These are phyloP conservation scores for Porites evermanni DNA, from an alignment of 92 coral and sea anemone genomes.

Conservation along the genomic window DNA sequence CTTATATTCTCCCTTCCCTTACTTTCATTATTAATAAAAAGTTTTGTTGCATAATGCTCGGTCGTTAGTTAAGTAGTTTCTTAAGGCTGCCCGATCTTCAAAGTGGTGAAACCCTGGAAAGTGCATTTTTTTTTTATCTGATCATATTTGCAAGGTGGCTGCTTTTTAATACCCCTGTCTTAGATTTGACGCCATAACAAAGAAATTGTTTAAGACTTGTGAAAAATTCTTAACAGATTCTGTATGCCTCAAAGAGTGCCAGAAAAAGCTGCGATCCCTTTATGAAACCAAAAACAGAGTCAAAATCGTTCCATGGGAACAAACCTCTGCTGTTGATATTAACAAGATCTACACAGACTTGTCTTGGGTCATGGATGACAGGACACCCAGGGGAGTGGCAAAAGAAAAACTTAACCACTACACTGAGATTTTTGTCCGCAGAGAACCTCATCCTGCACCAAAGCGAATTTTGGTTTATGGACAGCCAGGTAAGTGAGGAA, in stretches of 20 bases:
- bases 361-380: not conserved
- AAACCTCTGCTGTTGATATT: not conserved
- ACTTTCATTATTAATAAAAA: too few species aligned
- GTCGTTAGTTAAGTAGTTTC: too few species aligned
- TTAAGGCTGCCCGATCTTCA: too few species aligned
- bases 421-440: not conserved
- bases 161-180: too few species aligned
- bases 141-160: too few species aligned
- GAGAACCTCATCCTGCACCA: not conserved
- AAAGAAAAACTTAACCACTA: conserved; percentile 1
- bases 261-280: not conserved
- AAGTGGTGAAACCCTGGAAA: too few species aligned
- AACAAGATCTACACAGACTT: not conserved
- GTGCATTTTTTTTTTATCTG: too few species aligned
- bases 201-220: too few species aligned
- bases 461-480: not conserved
- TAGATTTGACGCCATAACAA: too few species aligned
- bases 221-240: not conserved
- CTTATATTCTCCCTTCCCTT: too few species aligned
- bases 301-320: not conserved
- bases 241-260: not conserved
- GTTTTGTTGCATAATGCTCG: too few species aligned
- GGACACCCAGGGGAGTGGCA: conserved; percentile 6
- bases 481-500: not conserved
- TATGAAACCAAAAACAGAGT: not conserved